Conservation (phyloP, 2,113 vertebrate genomes). For the Erythrocebus patas region DNA sequence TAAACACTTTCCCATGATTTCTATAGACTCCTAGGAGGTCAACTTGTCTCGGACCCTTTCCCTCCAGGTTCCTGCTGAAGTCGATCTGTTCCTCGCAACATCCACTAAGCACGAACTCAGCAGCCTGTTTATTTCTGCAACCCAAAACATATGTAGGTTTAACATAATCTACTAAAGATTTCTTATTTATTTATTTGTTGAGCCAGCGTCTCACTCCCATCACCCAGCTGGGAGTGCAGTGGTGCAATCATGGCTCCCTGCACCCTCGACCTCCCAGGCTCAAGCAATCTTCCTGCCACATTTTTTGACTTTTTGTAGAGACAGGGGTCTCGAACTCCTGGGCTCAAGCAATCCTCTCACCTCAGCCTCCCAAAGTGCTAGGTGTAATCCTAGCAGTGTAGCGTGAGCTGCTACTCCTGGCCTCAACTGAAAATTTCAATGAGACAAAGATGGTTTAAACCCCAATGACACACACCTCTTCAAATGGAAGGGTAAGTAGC, state of each 20-base stretch:
- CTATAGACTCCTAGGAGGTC: not conserved
- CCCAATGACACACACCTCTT: not conserved
- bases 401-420: no score
- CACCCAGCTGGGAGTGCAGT: no score
- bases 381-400: no score
- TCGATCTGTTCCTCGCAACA: not conserved
- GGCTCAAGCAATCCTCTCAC: no score
- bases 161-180: not conserved
- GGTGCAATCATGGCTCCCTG: no score
- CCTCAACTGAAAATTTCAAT: not conserved
- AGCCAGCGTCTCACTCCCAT: no score
- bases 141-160: not conserved
- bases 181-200: no score
- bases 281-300: no score
- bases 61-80: not conserved
- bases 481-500: not conserved
- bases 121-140: not conserved
- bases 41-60: not conserved
- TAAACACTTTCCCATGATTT: not conserved
- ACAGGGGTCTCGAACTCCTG: no score
- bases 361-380: no score
- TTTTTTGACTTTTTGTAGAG: no score
- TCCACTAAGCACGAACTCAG: not conserved
- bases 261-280: no score
- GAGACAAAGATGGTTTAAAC: not conserved